A percentile compares a stretch with the other conserved stretches of the same genome.
Evolutionary conservation across 1,140 invertebrate genomes (phyloP).

Genomic region (Palaemon carinicauda): DNA sequence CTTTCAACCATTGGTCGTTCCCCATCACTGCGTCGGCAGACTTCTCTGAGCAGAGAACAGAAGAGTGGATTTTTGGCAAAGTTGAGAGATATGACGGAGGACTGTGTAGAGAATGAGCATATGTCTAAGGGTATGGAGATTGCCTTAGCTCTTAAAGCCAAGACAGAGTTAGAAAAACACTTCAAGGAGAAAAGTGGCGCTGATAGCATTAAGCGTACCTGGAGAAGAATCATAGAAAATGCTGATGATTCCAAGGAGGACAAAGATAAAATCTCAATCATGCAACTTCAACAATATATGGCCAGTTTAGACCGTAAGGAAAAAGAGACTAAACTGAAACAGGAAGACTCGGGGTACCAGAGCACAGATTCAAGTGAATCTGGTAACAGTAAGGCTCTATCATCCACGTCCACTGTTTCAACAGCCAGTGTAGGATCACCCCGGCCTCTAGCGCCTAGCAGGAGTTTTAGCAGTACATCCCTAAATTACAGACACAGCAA

Average conservation of each 20-base stretch:
- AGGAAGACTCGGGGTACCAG: slow-evolving; percentile 55
- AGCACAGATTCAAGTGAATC: slow-evolving; percentile 57
- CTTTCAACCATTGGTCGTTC: slow-evolving; percentile 36
- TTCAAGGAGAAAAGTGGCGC: slow-evolving; percentile 37
- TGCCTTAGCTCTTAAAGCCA: slow-evolving; percentile 39
- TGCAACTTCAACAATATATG: slow-evolving; percentile 39
- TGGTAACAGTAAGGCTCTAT: background rate
- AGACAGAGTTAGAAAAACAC: slow-evolving; percentile 48
- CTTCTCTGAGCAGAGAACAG: slow-evolving; percentile 33
- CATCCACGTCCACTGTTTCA: too few species aligned
- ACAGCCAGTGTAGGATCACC: too few species aligned
- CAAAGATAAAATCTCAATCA: slow-evolving; percentile 24
- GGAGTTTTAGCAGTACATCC: too few species aligned
- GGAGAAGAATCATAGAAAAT: slow-evolving; percentile 51
- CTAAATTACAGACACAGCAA: too few species aligned
- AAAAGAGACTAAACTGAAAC: slow-evolving; percentile 37
- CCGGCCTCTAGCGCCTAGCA: too few species aligned
- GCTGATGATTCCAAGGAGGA: slow-evolving; percentile 37
- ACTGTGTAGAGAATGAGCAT: background rate
- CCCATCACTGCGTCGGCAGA: slow-evolving; percentile 15
- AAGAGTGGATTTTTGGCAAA: slow-evolving; percentile 17
- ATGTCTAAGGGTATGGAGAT: slow-evolving; percentile 42
- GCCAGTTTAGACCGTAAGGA: slow-evolving; percentile 22
- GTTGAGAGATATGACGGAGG: background rate
- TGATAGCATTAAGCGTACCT: slow-evolving; percentile 43